Percentiles rank a stretch among this genome's conserved stretches.
These are phyloP conservation scores for Aurelia coerulea DNA, from an alignment of 30 jellyfish, hydroid and myxozoan genomes.

Conservation along the genomic window DNA sequence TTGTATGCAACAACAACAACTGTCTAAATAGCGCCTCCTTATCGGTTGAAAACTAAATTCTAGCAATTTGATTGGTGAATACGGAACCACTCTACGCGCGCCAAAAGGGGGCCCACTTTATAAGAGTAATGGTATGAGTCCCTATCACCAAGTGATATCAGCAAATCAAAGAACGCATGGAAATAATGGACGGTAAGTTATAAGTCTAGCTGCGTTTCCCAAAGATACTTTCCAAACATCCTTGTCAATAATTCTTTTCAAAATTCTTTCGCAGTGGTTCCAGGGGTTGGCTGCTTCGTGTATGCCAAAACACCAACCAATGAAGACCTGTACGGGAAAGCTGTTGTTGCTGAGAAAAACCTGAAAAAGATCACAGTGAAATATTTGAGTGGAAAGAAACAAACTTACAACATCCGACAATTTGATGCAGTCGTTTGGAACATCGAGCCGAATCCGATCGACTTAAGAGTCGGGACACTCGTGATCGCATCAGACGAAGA, in stretches of 20 bases:
- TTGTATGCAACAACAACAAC: no score
- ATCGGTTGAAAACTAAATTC: no score
- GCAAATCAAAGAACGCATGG: no score
- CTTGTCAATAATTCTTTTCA: neutral
- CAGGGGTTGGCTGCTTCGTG: constrained; percentile 82
- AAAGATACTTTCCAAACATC: no score
- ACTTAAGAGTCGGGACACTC: constrained; percentile 44
- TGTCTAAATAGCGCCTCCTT: no score
- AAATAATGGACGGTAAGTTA: no score
- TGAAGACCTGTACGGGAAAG: constrained; percentile 71
- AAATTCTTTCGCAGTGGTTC: constrained; percentile 68
- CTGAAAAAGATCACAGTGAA: constrained; percentile 50
- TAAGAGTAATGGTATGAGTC: no score
- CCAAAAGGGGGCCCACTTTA: no score
- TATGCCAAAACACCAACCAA: constrained; percentile 74
- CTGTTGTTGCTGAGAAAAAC: constrained; percentile 77
- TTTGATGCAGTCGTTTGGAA: constrained; percentile 85
- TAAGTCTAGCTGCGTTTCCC: no score
- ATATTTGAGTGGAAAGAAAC: constrained; percentile 64
- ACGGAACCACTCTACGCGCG: no score
- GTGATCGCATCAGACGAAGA: constrained; percentile 63
- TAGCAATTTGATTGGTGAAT: no score
- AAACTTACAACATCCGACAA: constrained; percentile 56
- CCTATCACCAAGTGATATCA: no score
- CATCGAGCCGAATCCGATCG: constrained; percentile 76